phyloP scores from a whole-genome alignment of 1,140 invertebrate genomes.

The Reticulitermes speratus region DNA sequence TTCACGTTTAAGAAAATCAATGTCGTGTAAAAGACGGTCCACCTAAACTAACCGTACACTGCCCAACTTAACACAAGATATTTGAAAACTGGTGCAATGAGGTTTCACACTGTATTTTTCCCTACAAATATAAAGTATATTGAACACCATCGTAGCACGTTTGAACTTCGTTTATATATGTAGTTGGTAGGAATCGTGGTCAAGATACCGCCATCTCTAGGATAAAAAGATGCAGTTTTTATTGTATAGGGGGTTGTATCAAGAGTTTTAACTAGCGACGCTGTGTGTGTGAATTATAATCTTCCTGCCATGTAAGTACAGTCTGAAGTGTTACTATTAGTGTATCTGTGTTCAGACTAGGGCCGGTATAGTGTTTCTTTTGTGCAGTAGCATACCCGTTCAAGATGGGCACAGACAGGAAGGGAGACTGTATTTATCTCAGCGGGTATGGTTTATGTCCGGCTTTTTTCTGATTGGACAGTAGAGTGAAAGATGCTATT shows the following conservation, averaged over 20 bases:
- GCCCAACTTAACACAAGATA: background rate
- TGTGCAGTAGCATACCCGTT: background rate
- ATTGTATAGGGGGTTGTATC: background rate
- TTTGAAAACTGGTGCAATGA: background rate
- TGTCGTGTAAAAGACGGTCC: background rate
- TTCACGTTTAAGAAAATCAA: background rate
- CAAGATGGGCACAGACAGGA: background rate
- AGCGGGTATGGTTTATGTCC: background rate
- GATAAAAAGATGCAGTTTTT: constrained; percentile 9
- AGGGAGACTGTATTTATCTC: background rate
- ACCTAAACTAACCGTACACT: background rate
- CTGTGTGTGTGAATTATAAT: background rate
- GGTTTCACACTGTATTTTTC: background rate
- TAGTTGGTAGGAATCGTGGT: background rate
- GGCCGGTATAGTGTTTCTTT: background rate
- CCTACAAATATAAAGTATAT: background rate
- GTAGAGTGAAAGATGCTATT: background rate
- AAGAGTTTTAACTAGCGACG: background rate
- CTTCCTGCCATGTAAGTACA: background rate
- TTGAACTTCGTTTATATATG: background rate
- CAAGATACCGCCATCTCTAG: constrained; percentile 13
- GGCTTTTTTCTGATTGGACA: background rate
- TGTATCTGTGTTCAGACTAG: background rate
- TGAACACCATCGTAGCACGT: background rate
- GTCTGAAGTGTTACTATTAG: background rate